Percentiles rank a stretch among this genome's conserved stretches.
Conservation (phyloP, 2,888 invertebrate genomes). For the Camponotus fellah region DNA sequence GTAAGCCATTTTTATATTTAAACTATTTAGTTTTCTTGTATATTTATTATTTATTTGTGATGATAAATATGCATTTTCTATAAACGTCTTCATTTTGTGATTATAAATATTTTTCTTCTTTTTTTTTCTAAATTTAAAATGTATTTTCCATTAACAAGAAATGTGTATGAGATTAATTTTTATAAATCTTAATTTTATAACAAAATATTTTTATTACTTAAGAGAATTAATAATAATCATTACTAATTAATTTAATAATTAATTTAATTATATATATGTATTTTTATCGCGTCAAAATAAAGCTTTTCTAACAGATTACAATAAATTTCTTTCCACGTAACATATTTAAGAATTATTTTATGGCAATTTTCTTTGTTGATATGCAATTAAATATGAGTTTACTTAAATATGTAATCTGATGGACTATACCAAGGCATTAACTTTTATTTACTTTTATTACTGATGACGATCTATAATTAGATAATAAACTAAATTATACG, state of each 20-base stretch:
- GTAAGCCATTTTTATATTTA: background rate
- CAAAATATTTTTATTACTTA: background rate
- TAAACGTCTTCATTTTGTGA: background rate
- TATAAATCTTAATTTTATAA: background rate
- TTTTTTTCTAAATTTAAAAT: background rate
- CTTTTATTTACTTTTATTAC: constrained; percentile 1
- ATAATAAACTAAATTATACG: constrained; percentile 8
- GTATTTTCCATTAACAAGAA: background rate
- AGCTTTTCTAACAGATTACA: background rate
- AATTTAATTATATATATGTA: background rate
- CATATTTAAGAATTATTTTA: background rate
- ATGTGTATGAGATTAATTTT: background rate
- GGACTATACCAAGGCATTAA: constrained; percentile 5
- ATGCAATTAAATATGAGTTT: background rate
- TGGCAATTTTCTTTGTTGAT: background rate
- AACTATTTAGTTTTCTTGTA: background rate
- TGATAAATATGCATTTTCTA: background rate
- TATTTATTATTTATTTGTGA: background rate
- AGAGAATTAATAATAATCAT: background rate
- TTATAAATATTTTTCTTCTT: background rate
- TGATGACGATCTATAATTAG: constrained; percentile 3
- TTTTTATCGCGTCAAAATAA: background rate
- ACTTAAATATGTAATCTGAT: background rate
- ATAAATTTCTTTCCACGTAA: background rate
- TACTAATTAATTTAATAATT: background rate